Percentiles rank a stretch among this genome's conserved stretches.
phyloP scores from a whole-genome alignment of 2,113 vertebrate genomes.

The Pholis gunnellus region DNA sequence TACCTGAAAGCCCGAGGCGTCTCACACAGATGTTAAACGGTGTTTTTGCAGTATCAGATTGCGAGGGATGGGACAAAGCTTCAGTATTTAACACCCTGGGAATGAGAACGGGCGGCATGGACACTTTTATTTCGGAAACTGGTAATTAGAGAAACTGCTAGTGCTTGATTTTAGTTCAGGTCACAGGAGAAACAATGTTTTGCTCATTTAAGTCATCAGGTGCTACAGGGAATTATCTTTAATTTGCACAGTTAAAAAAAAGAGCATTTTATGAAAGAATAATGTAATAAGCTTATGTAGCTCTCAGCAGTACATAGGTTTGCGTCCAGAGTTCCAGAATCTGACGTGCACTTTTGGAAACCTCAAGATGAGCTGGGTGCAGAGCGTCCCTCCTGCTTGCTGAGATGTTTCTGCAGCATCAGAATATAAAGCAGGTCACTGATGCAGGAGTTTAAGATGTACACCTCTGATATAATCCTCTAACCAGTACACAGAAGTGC shows the following conservation, averaged over 20 bases:
- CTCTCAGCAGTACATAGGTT: not conserved
- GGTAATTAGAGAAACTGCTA: not conserved
- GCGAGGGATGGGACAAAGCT: not conserved
- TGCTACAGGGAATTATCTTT: not conserved
- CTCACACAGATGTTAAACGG: not conserved
- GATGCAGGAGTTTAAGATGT: too few species aligned
- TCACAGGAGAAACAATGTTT: not conserved
- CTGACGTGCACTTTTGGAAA: not conserved
- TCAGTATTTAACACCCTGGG: not conserved
- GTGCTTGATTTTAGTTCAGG: not conserved
- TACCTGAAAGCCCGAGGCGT: too few species aligned
- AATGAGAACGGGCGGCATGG: not conserved
- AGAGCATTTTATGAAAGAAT: not conserved
- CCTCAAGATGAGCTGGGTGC: not conserved
- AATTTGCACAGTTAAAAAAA: not conserved
- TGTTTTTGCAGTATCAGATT: not conserved
- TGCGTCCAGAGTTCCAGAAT: not conserved
- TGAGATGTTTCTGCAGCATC: too few species aligned
- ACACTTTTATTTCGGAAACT: not conserved
- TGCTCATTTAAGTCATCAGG: not conserved
- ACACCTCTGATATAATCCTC: too few species aligned
- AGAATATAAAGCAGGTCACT: too few species aligned
- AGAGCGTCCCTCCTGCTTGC: too few species aligned
- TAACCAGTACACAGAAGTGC: too few species aligned
- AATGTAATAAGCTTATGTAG: not conserved